Evolutionary conservation across 2,797 vertebrate species (phyloP), one percentile per base, ranked within the genome.

Genomic region (Triplophysa yarkandensis): DNA sequence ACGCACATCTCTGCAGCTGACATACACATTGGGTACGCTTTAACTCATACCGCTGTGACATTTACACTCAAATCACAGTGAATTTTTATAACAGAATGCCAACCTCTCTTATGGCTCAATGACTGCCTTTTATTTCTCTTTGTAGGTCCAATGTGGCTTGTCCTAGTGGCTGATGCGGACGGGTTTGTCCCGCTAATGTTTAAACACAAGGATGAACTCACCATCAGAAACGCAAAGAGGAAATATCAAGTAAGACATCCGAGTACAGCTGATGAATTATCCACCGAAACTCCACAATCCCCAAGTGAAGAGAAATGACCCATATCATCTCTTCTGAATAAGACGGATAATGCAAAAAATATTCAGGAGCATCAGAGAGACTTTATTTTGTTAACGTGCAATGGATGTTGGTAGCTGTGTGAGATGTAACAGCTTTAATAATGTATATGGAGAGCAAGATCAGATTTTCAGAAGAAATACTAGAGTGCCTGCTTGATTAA

Each of bases 161-260:
- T 96, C 7, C 91, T 99, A 7, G 93, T 94, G 4, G 92, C 92
- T 0, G 97, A 99, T 75, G 89, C 85, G 0, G 94, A 97, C 7
- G 98, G 96, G 71, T 99, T 98, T 57, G 87, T 98, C 65, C 98
- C 98, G 0, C 77, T 99, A 62, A 92, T 61, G 0, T 99, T 99
- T 80, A 90, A 90, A 41, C 68, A 93, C 76, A 77, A 85, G 54
- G 94, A 97, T 71, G 94, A 95, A 68, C 86, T 99, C 0, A 89
- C 90, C 0, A 77, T 99, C 27, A 88, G 96, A 32, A 95, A 94
- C 3, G 96, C 94, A 57, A 93, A 88, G 69, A 82, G 87, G 71
- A 92, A 89, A 85, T 66, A 68, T 0, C 71, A 41, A 36, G 55
- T 89, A 10, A 82, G 83, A 68, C 75, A 84, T n/a, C 83, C 67